A percentile compares a stretch with the other conserved stretches of the same genome.
These are phyloP conservation scores for Patiria miniata DNA, from an alignment of 35 echinoderm and acorn worm genomes.

Conservation along the genomic window DNA sequence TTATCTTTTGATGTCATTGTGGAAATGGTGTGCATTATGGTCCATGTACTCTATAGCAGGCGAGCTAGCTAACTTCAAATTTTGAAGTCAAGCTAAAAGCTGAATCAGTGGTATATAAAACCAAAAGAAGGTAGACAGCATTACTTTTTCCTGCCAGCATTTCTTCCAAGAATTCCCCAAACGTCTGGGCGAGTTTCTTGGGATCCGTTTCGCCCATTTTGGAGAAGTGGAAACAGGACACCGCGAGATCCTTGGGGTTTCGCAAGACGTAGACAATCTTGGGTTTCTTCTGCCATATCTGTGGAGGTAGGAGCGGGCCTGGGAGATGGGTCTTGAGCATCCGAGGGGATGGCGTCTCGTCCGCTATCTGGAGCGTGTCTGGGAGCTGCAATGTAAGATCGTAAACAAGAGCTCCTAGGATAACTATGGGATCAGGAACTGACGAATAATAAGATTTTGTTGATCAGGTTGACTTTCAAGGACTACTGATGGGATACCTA, in stretches of 20 bases:
- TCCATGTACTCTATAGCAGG: too few species aligned
- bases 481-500: too few species aligned
- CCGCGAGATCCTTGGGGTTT: slow-evolving; percentile 25
- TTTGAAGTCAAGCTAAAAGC: too few species aligned
- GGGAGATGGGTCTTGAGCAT: slow-evolving; percentile 18
- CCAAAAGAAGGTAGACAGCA: too few species aligned
- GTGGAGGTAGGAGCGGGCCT: slow-evolving; percentile 8
- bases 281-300: slow-evolving; percentile 14
- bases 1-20: too few species aligned
- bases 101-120: too few species aligned
- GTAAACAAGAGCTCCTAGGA: too few species aligned
- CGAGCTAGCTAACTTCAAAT: too few species aligned
- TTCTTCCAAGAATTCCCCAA: slow-evolving; percentile 25
- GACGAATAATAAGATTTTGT: too few species aligned
- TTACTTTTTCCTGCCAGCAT: background rate
- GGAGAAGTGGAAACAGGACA: slow-evolving; percentile 6
- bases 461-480: too few species aligned
- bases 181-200: background rate
- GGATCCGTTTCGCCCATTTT: background rate
- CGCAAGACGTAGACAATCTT: slow-evolving; percentile 34
- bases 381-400: background rate
- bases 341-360: slow-evolving; percentile 6
- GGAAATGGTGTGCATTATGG: too few species aligned
- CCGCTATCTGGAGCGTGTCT: background rate
- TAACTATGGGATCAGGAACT: too few species aligned